Evolutionary conservation across 2,888 invertebrate genomes (phyloP).

Genomic region (Cantharis rustica): DNA sequence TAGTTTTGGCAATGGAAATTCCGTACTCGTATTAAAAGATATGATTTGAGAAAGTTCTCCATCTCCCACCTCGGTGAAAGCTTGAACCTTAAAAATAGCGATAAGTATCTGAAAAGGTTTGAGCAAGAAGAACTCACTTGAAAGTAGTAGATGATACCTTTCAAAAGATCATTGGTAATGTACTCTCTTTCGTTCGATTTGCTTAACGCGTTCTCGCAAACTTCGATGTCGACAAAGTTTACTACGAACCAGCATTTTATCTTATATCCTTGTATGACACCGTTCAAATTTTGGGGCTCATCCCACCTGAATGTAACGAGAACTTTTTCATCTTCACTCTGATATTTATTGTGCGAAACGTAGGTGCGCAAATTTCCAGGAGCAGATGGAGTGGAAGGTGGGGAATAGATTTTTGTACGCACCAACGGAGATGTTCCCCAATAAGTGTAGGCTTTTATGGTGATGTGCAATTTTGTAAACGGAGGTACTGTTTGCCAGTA

Average conservation of each 20-base stretch:
- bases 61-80: constrained; percentile 77
- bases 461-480: constrained; percentile 72
- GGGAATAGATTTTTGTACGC: constrained; percentile 70
- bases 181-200: constrained; percentile 64
- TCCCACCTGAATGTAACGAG: constrained; percentile 82
- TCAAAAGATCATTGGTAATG: constrained; percentile 60
- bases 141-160: constrained; percentile 71
- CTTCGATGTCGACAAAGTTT: constrained; percentile 54
- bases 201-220: constrained; percentile 62
- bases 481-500: constrained; percentile 65
- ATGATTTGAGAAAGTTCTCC: constrained; percentile 72
- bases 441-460: constrained; percentile 80
- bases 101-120: background rate
- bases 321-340: constrained; percentile 47
- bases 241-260: constrained; percentile 69
- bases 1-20: constrained; percentile 79
- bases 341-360: constrained; percentile 61
- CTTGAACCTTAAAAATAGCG: constrained; percentile 67
- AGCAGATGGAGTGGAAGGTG: constrained; percentile 78
- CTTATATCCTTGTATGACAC: constrained; percentile 74
- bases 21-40: constrained; percentile 69
- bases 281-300: constrained; percentile 73
- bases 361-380: constrained; percentile 77
- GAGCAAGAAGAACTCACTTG: constrained; percentile 57
- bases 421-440: constrained; percentile 79